Percentiles rank a stretch among this genome's conserved stretches.
These are phyloP conservation scores for Ruditapes philippinarum DNA, from an alignment of 1,140 invertebrate species.

Conservation along the genomic window DNA sequence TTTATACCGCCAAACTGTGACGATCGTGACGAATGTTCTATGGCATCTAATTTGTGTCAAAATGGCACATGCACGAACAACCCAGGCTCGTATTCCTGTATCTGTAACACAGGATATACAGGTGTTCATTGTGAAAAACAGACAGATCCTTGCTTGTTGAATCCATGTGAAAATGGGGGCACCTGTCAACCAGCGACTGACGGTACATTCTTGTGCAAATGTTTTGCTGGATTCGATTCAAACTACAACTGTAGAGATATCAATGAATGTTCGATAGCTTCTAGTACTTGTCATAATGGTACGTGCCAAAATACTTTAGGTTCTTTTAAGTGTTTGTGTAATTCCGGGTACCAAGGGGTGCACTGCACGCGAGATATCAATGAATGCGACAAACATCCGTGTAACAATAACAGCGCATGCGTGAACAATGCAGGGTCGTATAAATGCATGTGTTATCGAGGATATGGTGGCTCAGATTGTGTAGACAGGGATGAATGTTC, in stretches of 20 bases:
- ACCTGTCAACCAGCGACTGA: background rate
- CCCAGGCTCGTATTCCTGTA: background rate
- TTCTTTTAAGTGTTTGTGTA: slow-evolving; percentile 50
- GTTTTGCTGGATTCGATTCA: background rate
- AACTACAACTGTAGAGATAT: background rate
- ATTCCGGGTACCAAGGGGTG: slow-evolving; percentile 5
- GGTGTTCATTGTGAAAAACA: background rate
- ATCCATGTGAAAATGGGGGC: background rate
- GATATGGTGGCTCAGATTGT: slow-evolving; percentile 59
- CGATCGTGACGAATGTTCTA: background rate
- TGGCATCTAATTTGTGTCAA: background rate
- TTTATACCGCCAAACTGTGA: background rate
- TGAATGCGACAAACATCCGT: slow-evolving; percentile 53
- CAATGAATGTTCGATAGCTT: background rate
- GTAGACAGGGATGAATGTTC: slow-evolving; percentile 13
- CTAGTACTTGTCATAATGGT: background rate
- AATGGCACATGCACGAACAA: slow-evolving; percentile 5
- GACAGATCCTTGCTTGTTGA: background rate
- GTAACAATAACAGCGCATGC: slow-evolving; percentile 8
- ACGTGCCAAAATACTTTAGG: slow-evolving; percentile 36
- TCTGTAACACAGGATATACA: background rate
- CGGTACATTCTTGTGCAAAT: background rate
- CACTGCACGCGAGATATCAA: slow-evolving; percentile 14
- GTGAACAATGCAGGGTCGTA: slow-evolving; percentile 52
- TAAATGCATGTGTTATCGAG: slow-evolving; percentile 44